Evolutionary conservation across 2,113 vertebrate species (phyloP).

Genomic region (Pogona vitticeps): DNA sequence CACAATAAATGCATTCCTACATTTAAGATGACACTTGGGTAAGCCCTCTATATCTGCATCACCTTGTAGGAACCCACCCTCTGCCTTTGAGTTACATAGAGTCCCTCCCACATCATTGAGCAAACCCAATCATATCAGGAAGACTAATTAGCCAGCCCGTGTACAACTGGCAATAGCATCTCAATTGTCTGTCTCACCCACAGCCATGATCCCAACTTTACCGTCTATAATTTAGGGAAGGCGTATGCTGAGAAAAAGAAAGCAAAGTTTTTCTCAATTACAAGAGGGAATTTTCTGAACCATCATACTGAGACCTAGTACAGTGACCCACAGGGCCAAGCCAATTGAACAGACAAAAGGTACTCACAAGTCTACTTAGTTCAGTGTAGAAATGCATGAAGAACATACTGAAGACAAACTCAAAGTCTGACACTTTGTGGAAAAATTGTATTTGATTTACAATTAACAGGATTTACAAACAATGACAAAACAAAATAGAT

Average conservation of each 20-base stretch:
- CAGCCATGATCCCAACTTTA: not conserved
- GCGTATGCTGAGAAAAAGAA: not conserved
- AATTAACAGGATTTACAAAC: slow-evolving; percentile 82
- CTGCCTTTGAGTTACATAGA: not conserved
- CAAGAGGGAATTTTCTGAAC: not conserved
- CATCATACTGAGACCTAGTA: not conserved
- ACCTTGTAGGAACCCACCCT: not conserved
- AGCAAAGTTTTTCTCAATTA: not conserved
- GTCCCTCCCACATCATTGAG: not conserved
- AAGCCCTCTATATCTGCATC: not conserved
- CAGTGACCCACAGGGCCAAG: not conserved
- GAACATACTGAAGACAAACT: not conserved
- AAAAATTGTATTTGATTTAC: slow-evolving; percentile 83
- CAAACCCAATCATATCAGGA: not conserved
- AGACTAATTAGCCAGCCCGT: not conserved
- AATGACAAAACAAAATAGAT: slow-evolving; percentile 66
- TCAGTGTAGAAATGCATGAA: not conserved
- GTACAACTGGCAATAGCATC: not conserved
- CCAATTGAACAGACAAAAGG: not conserved
- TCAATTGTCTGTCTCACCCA: not conserved
- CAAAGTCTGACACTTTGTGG: slow-evolving; percentile 65
- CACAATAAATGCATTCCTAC: not conserved
- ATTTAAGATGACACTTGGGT: not conserved
- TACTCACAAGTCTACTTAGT: not conserved
- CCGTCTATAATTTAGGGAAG: not conserved